Evolutionary conservation across 2,888 invertebrate species (phyloP), one percentile per base, ranked within the genome.

Genomic region (Amphipyra tragopoginis): DNA sequence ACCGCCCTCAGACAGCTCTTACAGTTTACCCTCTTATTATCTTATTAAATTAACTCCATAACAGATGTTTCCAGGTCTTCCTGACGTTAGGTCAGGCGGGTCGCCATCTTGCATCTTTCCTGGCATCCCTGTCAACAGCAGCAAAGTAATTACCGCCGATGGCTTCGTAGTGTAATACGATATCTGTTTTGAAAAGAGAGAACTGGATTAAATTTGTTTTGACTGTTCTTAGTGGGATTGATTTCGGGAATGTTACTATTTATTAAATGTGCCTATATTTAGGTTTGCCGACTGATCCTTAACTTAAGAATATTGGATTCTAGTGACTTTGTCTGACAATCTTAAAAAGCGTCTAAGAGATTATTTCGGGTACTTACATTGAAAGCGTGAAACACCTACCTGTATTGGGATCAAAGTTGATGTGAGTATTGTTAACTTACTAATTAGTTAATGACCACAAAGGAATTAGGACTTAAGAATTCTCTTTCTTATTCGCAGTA

Each of bases 91-190:
- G 75, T 74, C 69, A 71, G 38, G 8, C 6, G 11, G 75, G 75
- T 62, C 63, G 50, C 68, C 75, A 61, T 72, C 65, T 75, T 76
- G 72, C 72, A 61, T 77, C 65, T 66, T 66, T 47, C 51, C 48
- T 58, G 34, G 54, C 68, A 54, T 58, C 49, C 47, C 58, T 65
- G 77, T 79, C 77, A 68, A 64, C 77, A 61, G 59, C 74, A 67
- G 73, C 63, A 43, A 73, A 63, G 64, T 76, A 79, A 77, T 79
- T 77, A 77, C 70, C 70, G 73, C 49, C 67, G 58, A 65, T 70
- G 59, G 62, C 65, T 70, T 56, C 65, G 57, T 62, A 51, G 70
- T 64, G 69, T 79, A 79, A 77, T 70, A 65, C 59, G 77, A 79
- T 60, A 79, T 57, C 55, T 57, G 56, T 66, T 70, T 72, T 64